These are phyloP conservation scores for Blastobasis lacticolella DNA, from an alignment of 2,888 invertebrate species.

Conservation along the genomic window DNA sequence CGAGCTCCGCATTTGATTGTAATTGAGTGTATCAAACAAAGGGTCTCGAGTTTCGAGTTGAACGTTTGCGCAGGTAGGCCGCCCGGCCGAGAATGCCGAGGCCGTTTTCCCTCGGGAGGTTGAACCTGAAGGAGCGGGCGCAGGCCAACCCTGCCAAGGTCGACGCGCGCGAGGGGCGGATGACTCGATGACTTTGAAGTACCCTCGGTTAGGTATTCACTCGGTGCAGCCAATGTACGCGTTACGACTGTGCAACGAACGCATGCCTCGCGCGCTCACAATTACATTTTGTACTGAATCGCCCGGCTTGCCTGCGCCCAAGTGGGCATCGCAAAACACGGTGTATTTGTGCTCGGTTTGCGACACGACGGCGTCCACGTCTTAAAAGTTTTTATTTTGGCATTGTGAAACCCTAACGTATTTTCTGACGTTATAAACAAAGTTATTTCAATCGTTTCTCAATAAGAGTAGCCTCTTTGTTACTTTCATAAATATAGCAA, in stretches of 20 bases:
- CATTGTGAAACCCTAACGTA: no score
- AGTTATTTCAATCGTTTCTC: no score
- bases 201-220: conserved; percentile 43
- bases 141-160: conserved; percentile 55
- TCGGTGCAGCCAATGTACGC: conserved; percentile 46
- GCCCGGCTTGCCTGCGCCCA: neutral
- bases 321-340: no score
- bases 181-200: conserved; percentile 58
- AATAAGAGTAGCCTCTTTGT: no score
- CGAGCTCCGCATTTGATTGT: neutral
- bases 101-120: conserved; percentile 50
- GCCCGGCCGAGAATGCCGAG: conserved; percentile 39
- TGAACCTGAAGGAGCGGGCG: conserved; percentile 48
- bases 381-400: no score
- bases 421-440: no score
- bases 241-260: conserved; percentile 30
- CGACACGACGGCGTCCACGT: no score
- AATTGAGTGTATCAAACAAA: conserved; percentile 22
- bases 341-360: no score
- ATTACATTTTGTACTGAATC: conserved; percentile 8
- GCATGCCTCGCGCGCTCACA: neutral
- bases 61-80: conserved; percentile 40
- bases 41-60: conserved; percentile 5
- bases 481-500: no score
- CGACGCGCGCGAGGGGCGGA: conserved; percentile 48